These are phyloP conservation scores for Salvator merianae DNA, from an alignment of 2,113 vertebrate genomes.

Conservation along the genomic window DNA sequence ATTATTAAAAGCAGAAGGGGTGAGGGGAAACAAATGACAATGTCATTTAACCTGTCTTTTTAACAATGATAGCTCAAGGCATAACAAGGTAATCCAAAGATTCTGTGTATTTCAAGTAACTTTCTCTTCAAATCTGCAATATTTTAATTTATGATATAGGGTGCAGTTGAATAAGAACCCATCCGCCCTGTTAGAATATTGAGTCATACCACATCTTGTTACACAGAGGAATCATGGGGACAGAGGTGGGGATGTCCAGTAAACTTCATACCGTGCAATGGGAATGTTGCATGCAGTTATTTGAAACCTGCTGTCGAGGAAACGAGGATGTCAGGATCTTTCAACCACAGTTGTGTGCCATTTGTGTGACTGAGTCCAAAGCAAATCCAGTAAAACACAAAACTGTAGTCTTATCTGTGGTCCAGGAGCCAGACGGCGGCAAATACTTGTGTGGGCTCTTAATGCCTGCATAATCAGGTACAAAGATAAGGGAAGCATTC, in stretches of 20 bases:
- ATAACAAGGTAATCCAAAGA: background rate
- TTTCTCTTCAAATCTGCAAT: background rate
- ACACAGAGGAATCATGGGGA: too few species aligned
- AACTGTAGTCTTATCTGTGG: background rate
- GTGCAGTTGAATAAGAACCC: too few species aligned
- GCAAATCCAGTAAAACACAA: background rate
- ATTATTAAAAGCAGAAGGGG: background rate
- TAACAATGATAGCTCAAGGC: background rate
- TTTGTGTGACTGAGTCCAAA: background rate
- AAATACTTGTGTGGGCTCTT: background rate
- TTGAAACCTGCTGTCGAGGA: too few species aligned
- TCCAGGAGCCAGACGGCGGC: background rate
- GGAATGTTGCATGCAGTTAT: too few species aligned
- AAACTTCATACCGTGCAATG: too few species aligned
- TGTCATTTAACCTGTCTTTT: slow-evolving; percentile 11
- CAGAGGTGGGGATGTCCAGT: too few species aligned
- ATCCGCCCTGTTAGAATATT: too few species aligned
- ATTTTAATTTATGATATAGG: too few species aligned
- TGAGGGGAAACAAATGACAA: background rate
- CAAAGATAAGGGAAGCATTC: background rate
- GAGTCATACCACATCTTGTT: too few species aligned
- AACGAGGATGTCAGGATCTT: too few species aligned
- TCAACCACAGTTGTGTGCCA: too few species aligned
- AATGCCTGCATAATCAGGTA: background rate
- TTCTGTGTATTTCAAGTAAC: background rate